Evolutionary conservation across 2,888 invertebrate genomes (phyloP).

Genomic region (Drosophila aldrichi): DNA sequence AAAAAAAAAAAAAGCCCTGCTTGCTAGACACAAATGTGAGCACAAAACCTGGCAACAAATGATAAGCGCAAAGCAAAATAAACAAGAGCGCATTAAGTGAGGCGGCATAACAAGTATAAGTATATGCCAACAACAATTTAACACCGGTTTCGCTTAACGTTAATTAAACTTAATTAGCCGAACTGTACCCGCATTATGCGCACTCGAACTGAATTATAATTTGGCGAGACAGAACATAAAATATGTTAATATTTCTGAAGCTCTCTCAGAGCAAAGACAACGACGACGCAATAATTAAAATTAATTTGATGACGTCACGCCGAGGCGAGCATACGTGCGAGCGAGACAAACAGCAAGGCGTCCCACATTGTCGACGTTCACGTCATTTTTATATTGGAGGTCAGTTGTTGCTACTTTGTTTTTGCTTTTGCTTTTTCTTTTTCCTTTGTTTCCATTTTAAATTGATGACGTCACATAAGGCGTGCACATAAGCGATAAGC

Average conservation of each 20-base stretch:
- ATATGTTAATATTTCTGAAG: constrained; percentile 39
- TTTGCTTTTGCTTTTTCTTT: constrained; percentile 8
- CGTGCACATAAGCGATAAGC: constrained; percentile 53
- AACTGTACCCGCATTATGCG: constrained; percentile 54
- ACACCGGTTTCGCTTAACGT: constrained; percentile 61
- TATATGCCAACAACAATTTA: constrained; percentile 34
- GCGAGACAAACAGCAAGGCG: constrained; percentile 10
- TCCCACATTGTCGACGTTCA: constrained; percentile 1
- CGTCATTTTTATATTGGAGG: constrained; percentile 32
- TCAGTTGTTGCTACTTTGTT: constrained; percentile 28
- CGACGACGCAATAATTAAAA: constrained; percentile 62
- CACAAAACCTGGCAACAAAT: constrained; percentile 37
- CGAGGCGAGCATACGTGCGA: constrained; percentile 15
- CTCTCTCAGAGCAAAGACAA: constrained; percentile 6
- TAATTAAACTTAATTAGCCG: constrained; percentile 71
- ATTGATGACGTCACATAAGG: constrained; percentile 58
- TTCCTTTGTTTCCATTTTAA: constrained; percentile 16
- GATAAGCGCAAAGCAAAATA: constrained; percentile 52
- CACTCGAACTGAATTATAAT: constrained; percentile 50
- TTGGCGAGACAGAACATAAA: constrained; percentile 33
- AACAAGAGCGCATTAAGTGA: constrained; percentile 32
- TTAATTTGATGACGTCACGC: constrained; percentile 70
- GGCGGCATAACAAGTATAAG: constrained; percentile 13
- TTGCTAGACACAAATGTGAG: constrained; percentile 1
- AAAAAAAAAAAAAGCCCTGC: constrained; percentile 8